Base-by-base conservation (phyloP, 2,797 vertebrate species). In the Falco rusticolus region DNA sequence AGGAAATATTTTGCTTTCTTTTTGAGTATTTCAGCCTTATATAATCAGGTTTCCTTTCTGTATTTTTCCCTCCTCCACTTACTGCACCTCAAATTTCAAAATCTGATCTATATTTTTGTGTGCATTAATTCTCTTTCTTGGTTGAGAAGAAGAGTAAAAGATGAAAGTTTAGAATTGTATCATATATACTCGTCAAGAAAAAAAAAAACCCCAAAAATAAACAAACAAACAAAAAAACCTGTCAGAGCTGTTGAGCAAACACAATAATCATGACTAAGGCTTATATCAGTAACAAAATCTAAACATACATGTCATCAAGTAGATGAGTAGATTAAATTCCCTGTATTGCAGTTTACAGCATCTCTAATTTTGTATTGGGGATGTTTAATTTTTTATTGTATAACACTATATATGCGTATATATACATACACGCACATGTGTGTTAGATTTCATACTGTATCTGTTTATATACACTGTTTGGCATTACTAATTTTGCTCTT, bases 151-250 rank as follows among this genome's bases (percentile, higher is more conserved):
- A 63, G 14, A 34, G 12, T 8, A 91, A 65, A 29, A 10, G 29
- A 37, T 41, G 6, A 66, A 61, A 8, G 20, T 57, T 72, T 84
- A 34, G 8, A 74, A 26, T 21, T 75, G 5, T 60, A 60, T 5
- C 2, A 20, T 10, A 24, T 25, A 33, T 26, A 25, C 0, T 63
- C 3, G 43, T 4, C 6, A 21, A 16, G 3, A 2, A 19, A 41
- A 48, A 10, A 48, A 61, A 18, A 1, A 5, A 9, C 37, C 37
- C 37, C 37, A 37, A 37, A 37, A 37, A 11, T 37, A 31, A 51
- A 21, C 13, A 10, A 66, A 41, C 10, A 68, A 64, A n/a, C 7
- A 54, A 48, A 66, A 37, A 17, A 9, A 5, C 20, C 5, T 69
- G 6, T 56, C 24, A 68, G 15, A 71, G 19, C 5, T 81, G 10